Evolutionary conservation across 2,888 invertebrate genomes (phyloP).

Genomic region (Cephus spinipes): DNA sequence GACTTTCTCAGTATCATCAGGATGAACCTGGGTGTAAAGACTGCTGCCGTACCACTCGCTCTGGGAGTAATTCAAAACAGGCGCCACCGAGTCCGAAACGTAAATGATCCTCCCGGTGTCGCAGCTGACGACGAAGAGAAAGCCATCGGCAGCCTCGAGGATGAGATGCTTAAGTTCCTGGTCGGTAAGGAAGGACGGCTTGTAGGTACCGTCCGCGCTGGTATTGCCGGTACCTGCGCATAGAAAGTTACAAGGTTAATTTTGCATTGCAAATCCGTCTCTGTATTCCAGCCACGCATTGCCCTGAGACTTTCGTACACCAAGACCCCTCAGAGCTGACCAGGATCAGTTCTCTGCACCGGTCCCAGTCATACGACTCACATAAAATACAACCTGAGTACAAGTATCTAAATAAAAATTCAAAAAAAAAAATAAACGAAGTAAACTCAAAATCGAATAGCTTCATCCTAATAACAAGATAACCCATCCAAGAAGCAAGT

Average conservation of each 20-base stretch:
- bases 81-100: constrained; percentile 98
- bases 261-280: not conserved
- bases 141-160: constrained; percentile 98
- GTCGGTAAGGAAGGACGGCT: constrained; percentile 98
- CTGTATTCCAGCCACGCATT: not conserved
- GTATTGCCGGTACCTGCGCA: constrained; percentile 91
- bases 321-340: not conserved
- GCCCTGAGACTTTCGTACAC: not conserved
- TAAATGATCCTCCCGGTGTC: constrained; percentile 98
- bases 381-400: not conserved
- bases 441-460: not conserved
- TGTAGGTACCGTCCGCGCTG: constrained; percentile 96
- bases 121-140: constrained; percentile 96
- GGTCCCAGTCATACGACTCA: not conserved
- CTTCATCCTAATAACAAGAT: not conserved
- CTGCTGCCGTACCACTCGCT: constrained; percentile 98
- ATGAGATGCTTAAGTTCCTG: constrained; percentile 99
- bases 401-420: not conserved
- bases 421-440: not conserved
- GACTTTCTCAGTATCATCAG: constrained; percentile 97
- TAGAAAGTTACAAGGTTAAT: not conserved
- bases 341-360: not conserved
- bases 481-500: not conserved
- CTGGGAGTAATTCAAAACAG: constrained; percentile 96
- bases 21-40: constrained; percentile 96